phyloP scores from a whole-genome alignment of 2,113 vertebrate species.

The Ascaphus truei region DNA sequence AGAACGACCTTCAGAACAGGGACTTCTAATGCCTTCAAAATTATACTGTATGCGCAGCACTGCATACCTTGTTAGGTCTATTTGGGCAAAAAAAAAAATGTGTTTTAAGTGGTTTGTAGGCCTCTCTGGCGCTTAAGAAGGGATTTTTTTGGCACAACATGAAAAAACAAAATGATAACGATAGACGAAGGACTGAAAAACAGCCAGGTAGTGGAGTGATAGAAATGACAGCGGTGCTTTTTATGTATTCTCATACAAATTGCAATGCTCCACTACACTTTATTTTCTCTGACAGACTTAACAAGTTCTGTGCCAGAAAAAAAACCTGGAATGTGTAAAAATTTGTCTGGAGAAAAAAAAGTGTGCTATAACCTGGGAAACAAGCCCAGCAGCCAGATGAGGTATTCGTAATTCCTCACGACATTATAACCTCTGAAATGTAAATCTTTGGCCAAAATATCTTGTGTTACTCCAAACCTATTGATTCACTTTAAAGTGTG shows the following conservation, averaged over 20 bases:
- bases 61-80: no score
- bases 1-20: no score
- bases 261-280: background rate
- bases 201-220: no score
- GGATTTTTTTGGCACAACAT: no score
- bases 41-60: no score
- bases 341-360: constrained; percentile 18
- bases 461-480: background rate
- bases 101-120: no score
- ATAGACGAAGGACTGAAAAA: no score
- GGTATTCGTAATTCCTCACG: background rate
- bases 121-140: no score
- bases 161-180: no score
- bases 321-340: constrained; percentile 15
- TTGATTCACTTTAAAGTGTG: background rate
- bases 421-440: background rate
- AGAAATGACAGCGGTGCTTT: no score
- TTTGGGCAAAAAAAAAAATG: no score
- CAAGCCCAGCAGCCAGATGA: constrained; percentile 17
- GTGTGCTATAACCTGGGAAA: constrained; percentile 10
- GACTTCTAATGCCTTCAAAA: no score
- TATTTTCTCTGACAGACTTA: background rate
- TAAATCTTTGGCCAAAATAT: constrained; percentile 2
- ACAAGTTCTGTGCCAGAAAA: background rate
- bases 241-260: background rate